A percentile compares a stretch with the other conserved stretches of the same genome.
phyloP scores from a whole-genome alignment of 2,888 invertebrate genomes.

The Drosophila lutescens region DNA sequence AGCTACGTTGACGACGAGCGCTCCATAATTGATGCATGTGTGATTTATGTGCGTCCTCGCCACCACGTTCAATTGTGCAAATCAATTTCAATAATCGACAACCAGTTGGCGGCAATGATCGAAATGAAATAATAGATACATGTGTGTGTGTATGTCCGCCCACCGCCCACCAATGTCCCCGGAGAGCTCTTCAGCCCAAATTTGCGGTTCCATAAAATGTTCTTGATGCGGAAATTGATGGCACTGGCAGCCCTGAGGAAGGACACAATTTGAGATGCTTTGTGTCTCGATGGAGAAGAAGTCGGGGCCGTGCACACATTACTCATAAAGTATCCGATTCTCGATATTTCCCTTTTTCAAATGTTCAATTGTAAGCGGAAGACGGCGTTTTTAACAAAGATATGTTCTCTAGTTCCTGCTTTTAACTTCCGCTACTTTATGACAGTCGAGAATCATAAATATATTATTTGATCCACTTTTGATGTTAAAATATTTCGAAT shows the following conservation, averaged over 20 bases:
- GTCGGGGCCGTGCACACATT: conserved; percentile 10
- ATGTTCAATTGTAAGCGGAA: background rate
- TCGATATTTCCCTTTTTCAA: background rate
- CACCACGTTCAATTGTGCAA: conserved; percentile 74
- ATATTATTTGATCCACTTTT: too few species aligned
- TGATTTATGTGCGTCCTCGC: conserved; percentile 75
- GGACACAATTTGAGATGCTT: conserved; percentile 29
- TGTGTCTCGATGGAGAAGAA: conserved; percentile 10
- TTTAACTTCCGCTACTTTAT: too few species aligned
- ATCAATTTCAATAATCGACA: conserved; percentile 78
- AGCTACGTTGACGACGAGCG: conserved; percentile 29
- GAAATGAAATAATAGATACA: conserved; percentile 49
- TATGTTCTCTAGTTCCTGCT: too few species aligned
- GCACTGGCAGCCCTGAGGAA: conserved; percentile 17
- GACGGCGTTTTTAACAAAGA: background rate
- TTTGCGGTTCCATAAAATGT: conserved; percentile 36
- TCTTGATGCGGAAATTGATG: conserved; percentile 33
- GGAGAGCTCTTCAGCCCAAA: conserved; percentile 39
- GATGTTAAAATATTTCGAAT: too few species aligned
- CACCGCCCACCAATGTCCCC: conserved; percentile 16
- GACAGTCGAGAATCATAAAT: too few species aligned
- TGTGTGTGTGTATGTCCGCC: conserved; percentile 18
- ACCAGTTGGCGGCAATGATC: conserved; percentile 62
- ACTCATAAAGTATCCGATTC: conserved; percentile 16
- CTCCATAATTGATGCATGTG: conserved; percentile 48